These are phyloP conservation scores for Eumerus sabulonum DNA, from an alignment of 2,888 invertebrate genomes.

Conservation along the genomic window DNA sequence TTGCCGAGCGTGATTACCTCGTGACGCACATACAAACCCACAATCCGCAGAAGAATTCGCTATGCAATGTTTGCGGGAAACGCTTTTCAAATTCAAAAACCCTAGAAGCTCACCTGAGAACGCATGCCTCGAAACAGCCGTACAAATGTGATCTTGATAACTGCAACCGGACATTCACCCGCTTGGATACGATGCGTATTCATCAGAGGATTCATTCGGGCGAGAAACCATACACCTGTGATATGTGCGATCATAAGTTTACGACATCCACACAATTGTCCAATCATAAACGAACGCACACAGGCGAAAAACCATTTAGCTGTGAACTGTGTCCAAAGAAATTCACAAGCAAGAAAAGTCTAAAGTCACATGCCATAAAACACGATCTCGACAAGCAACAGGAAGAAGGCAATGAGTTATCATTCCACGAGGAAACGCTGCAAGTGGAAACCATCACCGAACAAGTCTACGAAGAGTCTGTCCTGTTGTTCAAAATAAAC, in stretches of 20 bases:
- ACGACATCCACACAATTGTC: constrained; percentile 35
- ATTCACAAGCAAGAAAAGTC: constrained; percentile 9
- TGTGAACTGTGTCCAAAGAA: constrained; percentile 9
- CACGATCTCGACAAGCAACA: not conserved
- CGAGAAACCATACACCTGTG: constrained; percentile 67
- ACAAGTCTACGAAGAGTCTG: constrained; percentile 10
- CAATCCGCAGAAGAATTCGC: constrained; percentile 56
- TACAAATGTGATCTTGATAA: constrained; percentile 22
- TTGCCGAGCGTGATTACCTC: constrained; percentile 59
- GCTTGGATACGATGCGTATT: constrained; percentile 50
- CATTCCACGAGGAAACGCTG: not conserved
- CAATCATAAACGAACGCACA: constrained; percentile 25
- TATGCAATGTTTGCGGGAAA: constrained; percentile 69
- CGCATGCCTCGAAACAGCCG: constrained; percentile 7
- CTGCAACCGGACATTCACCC: constrained; percentile 38
- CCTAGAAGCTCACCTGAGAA: constrained; percentile 35
- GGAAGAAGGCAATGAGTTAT: not conserved
- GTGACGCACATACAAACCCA: constrained; percentile 61
- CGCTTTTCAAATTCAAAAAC: constrained; percentile 64
- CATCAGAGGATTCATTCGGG: constrained; percentile 71
- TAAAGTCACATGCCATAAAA: constrained; percentile 11
- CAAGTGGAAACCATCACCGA: not conserved
- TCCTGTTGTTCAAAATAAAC: constrained; percentile 31
- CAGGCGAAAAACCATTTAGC: constrained; percentile 10
- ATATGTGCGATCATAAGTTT: constrained; percentile 67